Evolutionary conservation across 2,888 invertebrate species (phyloP).

Genomic region (Lasioglossum morio): DNA sequence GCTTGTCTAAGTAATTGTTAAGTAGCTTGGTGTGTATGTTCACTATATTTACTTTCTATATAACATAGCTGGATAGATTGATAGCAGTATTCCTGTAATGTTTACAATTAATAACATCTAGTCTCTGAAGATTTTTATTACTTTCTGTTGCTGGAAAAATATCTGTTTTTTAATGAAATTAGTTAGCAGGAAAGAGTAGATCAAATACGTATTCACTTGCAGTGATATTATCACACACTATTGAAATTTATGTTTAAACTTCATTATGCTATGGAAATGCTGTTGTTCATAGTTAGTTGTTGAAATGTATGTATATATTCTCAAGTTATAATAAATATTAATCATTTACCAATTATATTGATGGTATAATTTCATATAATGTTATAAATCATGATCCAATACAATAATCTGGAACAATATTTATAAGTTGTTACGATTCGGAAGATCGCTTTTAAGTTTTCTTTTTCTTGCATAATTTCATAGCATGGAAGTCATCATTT

Average conservation of each 20-base stretch:
- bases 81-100: conserved; percentile 12
- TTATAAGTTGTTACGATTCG: conserved; percentile 36
- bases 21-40: not conserved
- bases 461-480: conserved; percentile 20
- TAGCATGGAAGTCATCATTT: conserved; percentile 21
- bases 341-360: conserved; percentile 70
- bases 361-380: conserved; percentile 72
- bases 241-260: conserved; percentile 2
- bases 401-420: conserved; percentile 34
- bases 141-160: not conserved
- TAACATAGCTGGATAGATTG: not conserved
- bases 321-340: conserved; percentile 78
- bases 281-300: conserved; percentile 69
- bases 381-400: conserved; percentile 59
- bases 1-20: conserved; percentile 12
- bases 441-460: conserved; percentile 25
- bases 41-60: conserved; percentile 10
- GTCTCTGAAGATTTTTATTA: conserved; percentile 17
- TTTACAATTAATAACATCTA: conserved; percentile 24
- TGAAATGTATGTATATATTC: conserved; percentile 80
- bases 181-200: conserved; percentile 1
- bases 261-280: conserved; percentile 74
- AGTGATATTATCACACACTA: conserved; percentile 6
- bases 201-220: conserved; percentile 4
- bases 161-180: not conserved